Evolutionary conservation across 2,113 vertebrate genomes (phyloP), one percentile per base, ranked within the genome.

Genomic region (Pedionomus torquatus): DNA sequence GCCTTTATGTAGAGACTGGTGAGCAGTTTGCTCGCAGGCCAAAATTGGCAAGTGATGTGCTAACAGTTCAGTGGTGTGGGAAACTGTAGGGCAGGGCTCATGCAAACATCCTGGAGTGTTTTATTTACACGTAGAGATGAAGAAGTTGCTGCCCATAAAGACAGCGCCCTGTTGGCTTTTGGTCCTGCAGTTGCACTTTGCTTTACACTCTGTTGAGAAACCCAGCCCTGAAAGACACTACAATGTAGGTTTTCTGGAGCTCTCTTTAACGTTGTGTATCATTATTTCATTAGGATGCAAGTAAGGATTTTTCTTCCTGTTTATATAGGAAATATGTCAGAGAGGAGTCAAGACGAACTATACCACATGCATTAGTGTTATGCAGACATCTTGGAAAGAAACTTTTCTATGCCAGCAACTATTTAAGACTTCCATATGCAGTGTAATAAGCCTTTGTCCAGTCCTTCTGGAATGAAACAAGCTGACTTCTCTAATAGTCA

Each of bases 401-500:
- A 82, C 46, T 94, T 95, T 95, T 81, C 39, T 79, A 96, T 95
- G 46, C 74, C 48, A 77, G 72, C 5, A 87, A 54, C 65, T 91
- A 61, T 75, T 91, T 61, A 83, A 83, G 78, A 71, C 48, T 92
- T 93, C 81, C 63, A 69, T 49, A 60, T 60, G 33, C 8, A 51
- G 17, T 12, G 37, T 68, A 87, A 68, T 93, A 92, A 65, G 70
- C 96, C 92, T 93, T 81, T 89, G 81, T 95, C 41, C 41, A 87
- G 82, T 65, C 31, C 49, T 83, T 84, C 87, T 87, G 66, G 52
- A 96, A 89, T 17, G 26, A 93, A 98, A 95, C 66, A 82, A 68
- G 55, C 94, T 82, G 80, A 96, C 68, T 97, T 95, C 85, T 74
- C 93, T 97, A 96, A 96, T 57, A 95, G 93, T 46, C 95, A 46